Conservation (phyloP, 2,888 invertebrate species). For the Rhogogaster chlorosoma region DNA sequence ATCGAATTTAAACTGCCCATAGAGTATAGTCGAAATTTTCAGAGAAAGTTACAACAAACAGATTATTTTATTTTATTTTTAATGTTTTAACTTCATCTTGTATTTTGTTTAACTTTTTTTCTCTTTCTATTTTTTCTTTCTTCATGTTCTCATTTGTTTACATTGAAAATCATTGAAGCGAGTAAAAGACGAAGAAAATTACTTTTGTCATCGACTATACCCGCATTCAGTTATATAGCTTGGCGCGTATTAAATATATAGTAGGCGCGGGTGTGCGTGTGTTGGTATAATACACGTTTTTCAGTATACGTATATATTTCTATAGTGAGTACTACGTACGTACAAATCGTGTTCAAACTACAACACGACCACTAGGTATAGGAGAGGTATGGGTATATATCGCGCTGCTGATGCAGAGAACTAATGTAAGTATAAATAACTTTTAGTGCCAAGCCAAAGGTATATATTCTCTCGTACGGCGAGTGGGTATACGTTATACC, state of each 20-base stretch:
- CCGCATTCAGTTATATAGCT: neutral
- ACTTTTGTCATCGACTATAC: slow-evolving; percentile 18
- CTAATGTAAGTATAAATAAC: slow-evolving; percentile 65
- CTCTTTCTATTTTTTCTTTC: neutral
- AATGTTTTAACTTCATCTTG: neutral
- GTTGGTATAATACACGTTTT: slow-evolving; percentile 49
- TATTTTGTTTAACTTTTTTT: neutral
- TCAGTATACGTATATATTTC: slow-evolving; percentile 57
- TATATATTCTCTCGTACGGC: slow-evolving; percentile 42
- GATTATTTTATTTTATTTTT: neutral
- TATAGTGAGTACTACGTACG: slow-evolving; percentile 58
- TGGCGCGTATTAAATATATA: slow-evolving; percentile 1
- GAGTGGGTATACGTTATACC: slow-evolving; percentile 1
- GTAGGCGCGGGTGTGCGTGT: neutral
- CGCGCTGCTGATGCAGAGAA: slow-evolving; percentile 18
- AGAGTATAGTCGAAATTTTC: neutral
- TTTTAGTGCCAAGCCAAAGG: slow-evolving; percentile 60
- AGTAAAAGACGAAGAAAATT: neutral
- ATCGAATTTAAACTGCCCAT: too few species aligned
- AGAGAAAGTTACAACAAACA: neutral
- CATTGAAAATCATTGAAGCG: neutral
- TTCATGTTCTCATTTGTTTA: neutral
- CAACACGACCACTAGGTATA: slow-evolving; percentile 60
- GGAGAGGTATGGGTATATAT: neutral
- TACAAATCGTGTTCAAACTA: slow-evolving; percentile 65